phyloP scores from a whole-genome alignment of 1,140 invertebrate species.

The Drosophila busckii region DNA sequence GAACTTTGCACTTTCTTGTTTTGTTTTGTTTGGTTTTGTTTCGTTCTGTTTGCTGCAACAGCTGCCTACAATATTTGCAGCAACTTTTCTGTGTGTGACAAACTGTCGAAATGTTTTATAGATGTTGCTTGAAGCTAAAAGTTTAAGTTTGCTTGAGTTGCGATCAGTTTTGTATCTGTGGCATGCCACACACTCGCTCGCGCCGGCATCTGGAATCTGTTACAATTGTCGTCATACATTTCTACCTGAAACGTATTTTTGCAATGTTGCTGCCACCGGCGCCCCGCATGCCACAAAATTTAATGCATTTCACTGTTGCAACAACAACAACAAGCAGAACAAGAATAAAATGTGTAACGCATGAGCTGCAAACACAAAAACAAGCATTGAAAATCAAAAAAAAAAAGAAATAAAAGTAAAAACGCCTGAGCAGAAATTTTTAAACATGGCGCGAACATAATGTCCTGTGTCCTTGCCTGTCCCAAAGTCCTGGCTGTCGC shows the following conservation, averaged over 20 bases:
- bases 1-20: slow-evolving; percentile 18
- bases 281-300: slow-evolving; percentile 60
- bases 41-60: slow-evolving; percentile 13
- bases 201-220: slow-evolving; percentile 51
- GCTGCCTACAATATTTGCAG: slow-evolving; percentile 15
- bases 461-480: slow-evolving; percentile 74
- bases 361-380: slow-evolving; percentile 61
- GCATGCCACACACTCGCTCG: slow-evolving; percentile 3
- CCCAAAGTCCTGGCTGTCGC: slow-evolving; percentile 21
- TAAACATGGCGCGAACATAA: slow-evolving; percentile 78
- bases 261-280: slow-evolving; percentile 14
- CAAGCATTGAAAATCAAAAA: slow-evolving; percentile 48
- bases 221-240: slow-evolving; percentile 42
- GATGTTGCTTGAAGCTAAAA: slow-evolving; percentile 1
- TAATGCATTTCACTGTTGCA: slow-evolving; percentile 62
- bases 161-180: neutral
- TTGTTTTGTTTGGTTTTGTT: no score
- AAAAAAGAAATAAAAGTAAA: slow-evolving; percentile 38
- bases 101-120: slow-evolving; percentile 35
- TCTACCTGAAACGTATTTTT: slow-evolving; percentile 23
- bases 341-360: slow-evolving; percentile 70
- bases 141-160: neutral
- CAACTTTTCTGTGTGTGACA: slow-evolving; percentile 21
- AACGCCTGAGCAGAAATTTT: slow-evolving; percentile 47
- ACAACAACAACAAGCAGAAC: slow-evolving; percentile 40